Evolutionary conservation across 2,888 invertebrate species (phyloP), one percentile per base, ranked within the genome.

Genomic region (Charanyca ferruginea): DNA sequence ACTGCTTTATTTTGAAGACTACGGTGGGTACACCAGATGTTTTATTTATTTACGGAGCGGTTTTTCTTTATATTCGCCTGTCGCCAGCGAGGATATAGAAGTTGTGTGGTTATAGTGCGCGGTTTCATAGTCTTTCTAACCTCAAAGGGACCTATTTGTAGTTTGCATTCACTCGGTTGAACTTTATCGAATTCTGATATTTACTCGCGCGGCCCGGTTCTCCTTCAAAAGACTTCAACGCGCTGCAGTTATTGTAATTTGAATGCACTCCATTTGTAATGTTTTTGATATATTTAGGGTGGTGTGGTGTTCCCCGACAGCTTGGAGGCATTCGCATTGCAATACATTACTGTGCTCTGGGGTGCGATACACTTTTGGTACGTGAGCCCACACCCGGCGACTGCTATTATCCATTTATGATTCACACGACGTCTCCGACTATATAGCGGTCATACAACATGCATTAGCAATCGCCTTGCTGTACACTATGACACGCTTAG

Each of bases 401-500:
- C 11, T 54, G 35, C 35, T 28, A 25, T 44, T 49, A 47, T 64
- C 44, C 75, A 66, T 80, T 53, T 68, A 78, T 60, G 65, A 81
- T 83, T 83, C 66, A 69, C 41, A 54, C 64, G 68, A 58, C 44
- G 60, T 62, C 67, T 60, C 65, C 52, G 51, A 54, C 54, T 66
- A 52, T 47, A 54, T 63, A 48, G 61, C 66, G 63, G 59, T 55
- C 58, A 65, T 70, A 66, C 69, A 77, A 67, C 59, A 77, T 77
- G 49, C 58, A 79, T 67, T 62, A 71, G 53, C 68, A 72, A 52
- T 81, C 79, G 82, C 82, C 32, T 62, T 11, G 73, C 77, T 47
- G 22, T 53, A 62, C 45, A 60, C 7, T 55, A 42, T 60, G 45
- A 54, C 45, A 69, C 42, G 66, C 62, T 79, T 66, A 81, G 82